A percentile compares a stretch with the other conserved stretches of the same genome.
These are phyloP conservation scores for Bos javanicus DNA, from an alignment of 2,113 vertebrate species.

Conservation along the genomic window DNA sequence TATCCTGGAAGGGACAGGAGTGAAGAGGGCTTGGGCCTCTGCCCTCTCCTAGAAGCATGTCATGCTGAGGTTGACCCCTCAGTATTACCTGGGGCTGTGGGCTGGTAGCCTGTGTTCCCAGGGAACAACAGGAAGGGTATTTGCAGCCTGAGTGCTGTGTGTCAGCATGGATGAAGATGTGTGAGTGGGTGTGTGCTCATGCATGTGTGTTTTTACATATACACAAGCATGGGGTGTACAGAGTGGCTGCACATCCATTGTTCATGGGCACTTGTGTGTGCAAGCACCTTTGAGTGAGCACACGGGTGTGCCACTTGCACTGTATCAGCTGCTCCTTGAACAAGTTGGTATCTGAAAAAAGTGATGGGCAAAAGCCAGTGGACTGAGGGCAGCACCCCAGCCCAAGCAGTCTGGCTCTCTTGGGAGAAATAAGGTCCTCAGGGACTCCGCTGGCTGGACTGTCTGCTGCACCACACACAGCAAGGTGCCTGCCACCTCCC, in stretches of 20 bases:
- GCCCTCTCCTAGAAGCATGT: not conserved
- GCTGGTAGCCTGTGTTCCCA: not conserved
- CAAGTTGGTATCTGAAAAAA: not conserved
- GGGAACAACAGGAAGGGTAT: not conserved
- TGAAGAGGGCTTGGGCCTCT: not conserved
- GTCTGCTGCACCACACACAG: not conserved
- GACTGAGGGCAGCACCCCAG: not conserved
- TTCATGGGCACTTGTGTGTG: rapidly evolving
- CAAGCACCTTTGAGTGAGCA: not conserved
- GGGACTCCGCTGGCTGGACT: not conserved
- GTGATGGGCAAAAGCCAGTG: not conserved
- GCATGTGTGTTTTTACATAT: not conserved
- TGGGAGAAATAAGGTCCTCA: not conserved
- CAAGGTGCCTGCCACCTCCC: not conserved
- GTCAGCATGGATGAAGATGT: not conserved
- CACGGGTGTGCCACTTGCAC: not conserved
- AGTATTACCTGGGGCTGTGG: not conserved
- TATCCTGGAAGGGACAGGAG: not conserved
- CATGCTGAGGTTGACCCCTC: not conserved
- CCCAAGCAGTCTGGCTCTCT: not conserved
- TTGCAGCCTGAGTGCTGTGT: not conserved
- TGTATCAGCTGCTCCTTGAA: not conserved
- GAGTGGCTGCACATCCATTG: not conserved
- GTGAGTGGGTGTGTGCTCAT: too few species aligned
- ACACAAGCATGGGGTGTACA: rapidly evolving